A percentile compares a stretch with the other conserved stretches of the same genome.
These are phyloP conservation scores for Eufriesea mexicana DNA, from an alignment of 1,140 invertebrate genomes.

Conservation along the genomic window DNA sequence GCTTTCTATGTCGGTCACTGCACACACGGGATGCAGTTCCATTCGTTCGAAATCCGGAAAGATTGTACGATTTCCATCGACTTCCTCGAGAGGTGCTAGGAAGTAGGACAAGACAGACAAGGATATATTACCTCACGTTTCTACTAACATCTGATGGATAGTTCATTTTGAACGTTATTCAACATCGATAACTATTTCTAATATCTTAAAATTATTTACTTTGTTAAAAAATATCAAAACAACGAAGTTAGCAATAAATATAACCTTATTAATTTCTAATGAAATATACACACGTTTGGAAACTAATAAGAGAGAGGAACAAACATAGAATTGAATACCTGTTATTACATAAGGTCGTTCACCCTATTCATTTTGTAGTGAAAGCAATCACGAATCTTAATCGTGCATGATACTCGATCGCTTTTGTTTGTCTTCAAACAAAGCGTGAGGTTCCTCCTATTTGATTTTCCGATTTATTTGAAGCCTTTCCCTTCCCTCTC, in stretches of 20 bases:
- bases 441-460: too few species aligned
- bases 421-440: background rate
- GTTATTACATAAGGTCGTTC: background rate
- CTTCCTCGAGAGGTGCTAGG: background rate
- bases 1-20: background rate
- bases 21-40: background rate
- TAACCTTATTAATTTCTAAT: too few species aligned
- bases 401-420: background rate
- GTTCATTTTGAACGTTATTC: too few species aligned
- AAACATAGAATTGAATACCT: background rate
- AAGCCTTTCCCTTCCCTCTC: too few species aligned
- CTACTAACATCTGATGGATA: background rate
- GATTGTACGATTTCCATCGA: background rate
- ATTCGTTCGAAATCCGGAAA: background rate
- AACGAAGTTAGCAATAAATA: background rate
- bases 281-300: too few species aligned
- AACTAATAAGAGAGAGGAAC: background rate
- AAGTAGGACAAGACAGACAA: background rate
- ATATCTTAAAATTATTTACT: background rate
- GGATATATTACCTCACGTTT: background rate
- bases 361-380: background rate
- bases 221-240: background rate
- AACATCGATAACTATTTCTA: background rate
- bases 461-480: background rate
- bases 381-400: background rate